Conservation (phyloP, 2,888 invertebrate species). For the Coremacera marginata region DNA sequence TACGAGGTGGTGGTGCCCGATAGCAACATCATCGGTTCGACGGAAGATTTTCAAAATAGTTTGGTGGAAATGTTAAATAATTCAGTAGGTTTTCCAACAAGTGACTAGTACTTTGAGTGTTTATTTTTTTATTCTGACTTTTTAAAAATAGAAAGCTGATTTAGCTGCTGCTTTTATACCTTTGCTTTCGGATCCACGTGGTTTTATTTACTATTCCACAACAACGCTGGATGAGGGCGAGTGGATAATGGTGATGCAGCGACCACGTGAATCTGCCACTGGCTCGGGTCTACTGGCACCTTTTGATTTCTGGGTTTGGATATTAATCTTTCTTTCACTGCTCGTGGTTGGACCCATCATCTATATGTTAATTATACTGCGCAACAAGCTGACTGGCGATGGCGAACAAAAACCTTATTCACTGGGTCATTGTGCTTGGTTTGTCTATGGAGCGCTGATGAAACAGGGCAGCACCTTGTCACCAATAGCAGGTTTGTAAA, state of each 20-base stretch:
- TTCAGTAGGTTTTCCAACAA: constrained; percentile 69
- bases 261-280: constrained; percentile 84
- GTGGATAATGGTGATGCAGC: constrained; percentile 84
- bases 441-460: constrained; percentile 84
- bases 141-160: constrained; percentile 77
- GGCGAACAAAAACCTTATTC: constrained; percentile 73
- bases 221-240: constrained; percentile 78
- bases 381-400: constrained; percentile 75
- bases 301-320: constrained; percentile 80
- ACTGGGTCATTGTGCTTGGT: constrained; percentile 84
- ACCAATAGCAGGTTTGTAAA: constrained; percentile 80
- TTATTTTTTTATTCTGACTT: not conserved
- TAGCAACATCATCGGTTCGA: constrained; percentile 74
- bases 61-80: constrained; percentile 75
- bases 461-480: constrained; percentile 87
- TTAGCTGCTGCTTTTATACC: constrained; percentile 85
- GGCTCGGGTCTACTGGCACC: constrained; percentile 88
- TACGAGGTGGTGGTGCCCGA: constrained; percentile 78
- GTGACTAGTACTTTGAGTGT: not conserved
- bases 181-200: constrained; percentile 72
- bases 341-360: constrained; percentile 83
- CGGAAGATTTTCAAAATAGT: constrained; percentile 71
- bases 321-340: constrained; percentile 79
- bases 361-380: constrained; percentile 77
- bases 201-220: constrained; percentile 73